Evolutionary conservation across 2,888 invertebrate genomes (phyloP), one percentile per base, ranked within the genome.

Genomic region (Ditylenchus weischeri): DNA sequence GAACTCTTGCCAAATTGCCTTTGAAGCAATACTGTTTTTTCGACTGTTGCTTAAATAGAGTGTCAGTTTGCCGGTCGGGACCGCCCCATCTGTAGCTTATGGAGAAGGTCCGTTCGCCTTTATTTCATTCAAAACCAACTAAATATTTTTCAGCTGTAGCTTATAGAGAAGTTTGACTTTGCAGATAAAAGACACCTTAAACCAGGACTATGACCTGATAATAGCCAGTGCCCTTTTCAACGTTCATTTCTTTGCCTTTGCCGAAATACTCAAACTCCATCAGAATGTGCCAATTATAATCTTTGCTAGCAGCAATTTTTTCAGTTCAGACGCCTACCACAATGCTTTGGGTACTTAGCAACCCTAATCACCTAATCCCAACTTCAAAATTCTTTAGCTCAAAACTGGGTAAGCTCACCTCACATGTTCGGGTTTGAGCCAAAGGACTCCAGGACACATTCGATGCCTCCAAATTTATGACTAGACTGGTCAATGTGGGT

Each of bases 161-260:
- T n/a, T n/a, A n/a, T n/a, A n/a, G n/a, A n/a, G n/a, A 38, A 10
- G 7, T 11, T 23, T 35, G 19, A 21, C 7, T 18, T 29, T n/a
- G 15, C 54, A 66, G 68, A 36, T 68, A 21, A 35, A 11, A 48
- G 21, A 43, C 19, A 62, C 49, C 36, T 57, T 68, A 6, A 68
- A 67, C 29, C 15, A 23, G 19, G 54, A 69, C 54, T 68, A 65
- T 64, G 68, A 68, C 50, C 51, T 67, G 47, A 38, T 68, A 0
- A 18, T 68, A 11, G 21, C 59, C 38, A n/a, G 57, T 36, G 57
- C 48, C 15, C 47, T 67, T 23, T 68, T 67, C 57, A 51, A 66
- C 50, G 19, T 62, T 29, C 60, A 68, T 29, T 57, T 35, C 7
- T 60, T 59, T 21, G 65, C 68, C 5, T 57, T 68, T 19, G 65